Conservation (phyloP, 1,140 invertebrate species). For the Adoxophyes honmai region DNA sequence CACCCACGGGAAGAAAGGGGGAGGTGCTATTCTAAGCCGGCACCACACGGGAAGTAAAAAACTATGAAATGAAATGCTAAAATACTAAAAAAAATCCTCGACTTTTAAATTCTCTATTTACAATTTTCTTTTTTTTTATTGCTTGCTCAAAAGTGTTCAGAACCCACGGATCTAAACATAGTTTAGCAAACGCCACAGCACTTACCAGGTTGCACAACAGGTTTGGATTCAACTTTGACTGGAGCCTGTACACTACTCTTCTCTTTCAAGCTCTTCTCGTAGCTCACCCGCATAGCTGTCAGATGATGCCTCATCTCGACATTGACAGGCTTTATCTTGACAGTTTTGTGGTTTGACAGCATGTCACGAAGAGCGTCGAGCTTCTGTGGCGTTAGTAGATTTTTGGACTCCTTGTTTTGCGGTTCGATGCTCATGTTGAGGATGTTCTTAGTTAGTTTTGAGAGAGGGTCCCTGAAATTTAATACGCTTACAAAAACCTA, state of each 20-base stretch:
- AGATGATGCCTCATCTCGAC: slow-evolving; percentile 61
- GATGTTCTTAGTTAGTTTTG: slow-evolving; percentile 69
- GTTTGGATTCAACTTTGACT: background rate
- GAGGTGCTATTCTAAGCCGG: too few species aligned
- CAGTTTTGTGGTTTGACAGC: slow-evolving; percentile 64
- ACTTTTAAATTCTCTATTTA: too few species aligned
- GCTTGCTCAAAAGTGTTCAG: too few species aligned
- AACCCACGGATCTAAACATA: too few species aligned
- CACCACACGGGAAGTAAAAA: too few species aligned
- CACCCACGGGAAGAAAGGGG: too few species aligned
- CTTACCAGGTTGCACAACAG: too few species aligned
- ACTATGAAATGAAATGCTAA: too few species aligned
- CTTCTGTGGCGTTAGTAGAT: slow-evolving; percentile 53
- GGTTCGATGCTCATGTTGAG: slow-evolving; percentile 70
- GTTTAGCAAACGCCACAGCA: too few species aligned
- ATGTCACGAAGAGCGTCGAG: slow-evolving; percentile 64
- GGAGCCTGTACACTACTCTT: slow-evolving; percentile 16
- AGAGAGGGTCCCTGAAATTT: slow-evolving; percentile 59
- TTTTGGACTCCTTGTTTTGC: slow-evolving; percentile 42
- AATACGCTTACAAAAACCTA: too few species aligned
- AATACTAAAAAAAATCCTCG: too few species aligned
- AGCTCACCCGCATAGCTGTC: slow-evolving; percentile 45
- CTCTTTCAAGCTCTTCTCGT: slow-evolving; percentile 52
- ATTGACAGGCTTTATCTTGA: slow-evolving; percentile 68
- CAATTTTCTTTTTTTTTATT: too few species aligned